Conservation (phyloP, 2,888 invertebrate genomes). For the Actias luna region DNA sequence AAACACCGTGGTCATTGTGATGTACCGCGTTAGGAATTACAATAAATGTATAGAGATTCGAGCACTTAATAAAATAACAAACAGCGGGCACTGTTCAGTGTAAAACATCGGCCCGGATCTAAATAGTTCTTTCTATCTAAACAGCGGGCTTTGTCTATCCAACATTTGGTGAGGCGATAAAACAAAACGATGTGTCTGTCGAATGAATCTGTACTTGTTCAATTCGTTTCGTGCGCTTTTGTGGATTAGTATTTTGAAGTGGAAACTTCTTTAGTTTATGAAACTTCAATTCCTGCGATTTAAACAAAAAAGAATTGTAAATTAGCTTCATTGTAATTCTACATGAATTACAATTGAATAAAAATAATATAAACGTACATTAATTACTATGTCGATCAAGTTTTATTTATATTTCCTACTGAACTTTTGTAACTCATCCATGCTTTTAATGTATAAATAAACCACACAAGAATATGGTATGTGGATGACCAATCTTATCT, state of each 20-base stretch:
- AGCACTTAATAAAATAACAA: conserved; percentile 74
- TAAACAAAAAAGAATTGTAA: too few relatives aligned
- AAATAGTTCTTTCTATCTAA: conserved; percentile 67
- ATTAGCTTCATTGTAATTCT: too few relatives aligned
- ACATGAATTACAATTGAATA: too few relatives aligned
- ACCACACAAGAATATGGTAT: too few relatives aligned
- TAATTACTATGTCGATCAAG: too few relatives aligned
- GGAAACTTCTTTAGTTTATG: background rate
- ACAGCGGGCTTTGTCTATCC: conserved; percentile 72
- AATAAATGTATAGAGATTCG: conserved; percentile 68
- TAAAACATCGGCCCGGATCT: conserved; percentile 52
- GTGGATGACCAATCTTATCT: too few relatives aligned
- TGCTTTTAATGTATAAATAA: too few relatives aligned
- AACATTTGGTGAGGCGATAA: conserved; percentile 49
- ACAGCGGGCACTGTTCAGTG: conserved; percentile 64
- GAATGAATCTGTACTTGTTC: conserved; percentile 23
- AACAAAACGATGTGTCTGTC: conserved; percentile 33
- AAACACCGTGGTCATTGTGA: conserved; percentile 64
- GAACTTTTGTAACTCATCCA: too few relatives aligned
- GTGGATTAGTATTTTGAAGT: conserved; percentile 10
- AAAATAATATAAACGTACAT: too few relatives aligned
- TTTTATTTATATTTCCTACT: too few relatives aligned
- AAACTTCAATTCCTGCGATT: too few relatives aligned
- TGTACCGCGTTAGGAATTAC: conserved; percentile 58
- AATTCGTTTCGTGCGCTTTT: background rate